phyloP scores from a whole-genome alignment of 2,797 vertebrate genomes.

The Coendou prehensilis region DNA sequence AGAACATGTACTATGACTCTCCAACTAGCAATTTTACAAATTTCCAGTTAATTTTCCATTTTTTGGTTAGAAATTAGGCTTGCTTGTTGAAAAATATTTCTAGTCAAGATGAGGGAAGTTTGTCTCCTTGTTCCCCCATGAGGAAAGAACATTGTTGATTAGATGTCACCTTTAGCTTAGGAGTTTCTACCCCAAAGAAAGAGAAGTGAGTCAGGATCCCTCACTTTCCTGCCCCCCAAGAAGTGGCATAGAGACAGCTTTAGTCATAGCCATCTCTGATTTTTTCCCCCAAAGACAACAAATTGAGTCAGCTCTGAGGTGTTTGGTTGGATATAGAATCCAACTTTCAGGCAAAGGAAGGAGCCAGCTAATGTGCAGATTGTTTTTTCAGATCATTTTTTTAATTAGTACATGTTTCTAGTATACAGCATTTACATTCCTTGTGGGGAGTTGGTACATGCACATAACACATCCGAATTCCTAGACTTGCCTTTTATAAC shows the following conservation, averaged over 20 bases:
- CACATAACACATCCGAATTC: not conserved
- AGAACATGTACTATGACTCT: not conserved
- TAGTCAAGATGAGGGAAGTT: not conserved
- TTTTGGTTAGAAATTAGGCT: conserved; percentile 63
- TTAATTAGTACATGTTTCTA: not conserved
- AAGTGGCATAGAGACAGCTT: not conserved
- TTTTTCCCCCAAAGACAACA: not conserved
- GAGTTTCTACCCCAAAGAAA: conserved; percentile 11
- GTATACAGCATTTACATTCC: not conserved
- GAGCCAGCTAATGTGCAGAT: not conserved
- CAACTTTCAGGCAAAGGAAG: not conserved
- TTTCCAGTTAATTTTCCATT: conserved; percentile 12
- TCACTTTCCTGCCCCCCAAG: not conserved
- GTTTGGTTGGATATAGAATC: not conserved
- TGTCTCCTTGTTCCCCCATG: not conserved
- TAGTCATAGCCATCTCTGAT: not conserved
- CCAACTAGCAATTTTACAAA: not conserved
- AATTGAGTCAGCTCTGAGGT: not conserved
- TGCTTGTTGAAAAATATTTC: conserved; percentile 59
- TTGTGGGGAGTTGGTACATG: not conserved
- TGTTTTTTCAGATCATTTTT: not conserved
- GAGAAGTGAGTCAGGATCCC: not conserved
- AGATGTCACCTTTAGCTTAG: not conserved
- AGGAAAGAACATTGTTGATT: not conserved
- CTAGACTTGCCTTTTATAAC: not conserved